Conservation (phyloP, 2,797 vertebrate species). For the Brotogeris chrysoptera region DNA sequence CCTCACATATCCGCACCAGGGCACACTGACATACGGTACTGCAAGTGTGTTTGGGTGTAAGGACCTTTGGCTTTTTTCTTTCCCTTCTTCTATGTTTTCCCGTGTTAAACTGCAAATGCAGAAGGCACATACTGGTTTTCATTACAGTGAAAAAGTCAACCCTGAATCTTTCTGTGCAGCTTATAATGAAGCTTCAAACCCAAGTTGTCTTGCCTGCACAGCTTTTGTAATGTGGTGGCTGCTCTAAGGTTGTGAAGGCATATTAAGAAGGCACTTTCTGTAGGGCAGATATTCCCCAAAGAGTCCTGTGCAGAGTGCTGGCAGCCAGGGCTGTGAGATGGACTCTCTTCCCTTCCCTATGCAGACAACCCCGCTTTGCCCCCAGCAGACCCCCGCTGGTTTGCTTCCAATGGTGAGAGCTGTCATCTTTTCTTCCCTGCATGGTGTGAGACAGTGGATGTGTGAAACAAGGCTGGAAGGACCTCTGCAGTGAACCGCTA, state of each 20-base stretch:
- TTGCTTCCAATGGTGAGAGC: neutral
- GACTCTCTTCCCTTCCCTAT: neutral
- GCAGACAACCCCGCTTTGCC: neutral
- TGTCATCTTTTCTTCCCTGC: neutral
- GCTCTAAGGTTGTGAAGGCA: accelerated
- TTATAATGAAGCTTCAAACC: neutral
- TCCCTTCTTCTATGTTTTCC: neutral
- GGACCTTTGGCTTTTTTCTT: neutral
- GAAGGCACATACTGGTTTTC: neutral
- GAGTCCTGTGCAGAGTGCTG: neutral
- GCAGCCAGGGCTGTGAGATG: accelerated
- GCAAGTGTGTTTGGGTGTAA: accelerated
- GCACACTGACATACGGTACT: accelerated
- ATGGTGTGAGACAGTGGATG: accelerated
- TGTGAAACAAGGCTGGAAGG: neutral
- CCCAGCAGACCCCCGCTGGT: neutral
- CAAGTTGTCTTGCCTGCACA: accelerated
- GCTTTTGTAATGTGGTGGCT: accelerated
- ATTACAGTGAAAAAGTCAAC: neutral
- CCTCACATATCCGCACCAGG: accelerated
- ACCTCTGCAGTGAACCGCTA: accelerated
- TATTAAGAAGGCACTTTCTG: neutral
- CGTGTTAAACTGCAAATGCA: neutral
- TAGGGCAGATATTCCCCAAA: neutral
- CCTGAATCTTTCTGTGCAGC: no score